phyloP scores from a whole-genome alignment of 2,888 invertebrate genomes.

The Lepas anatifera region DNA sequence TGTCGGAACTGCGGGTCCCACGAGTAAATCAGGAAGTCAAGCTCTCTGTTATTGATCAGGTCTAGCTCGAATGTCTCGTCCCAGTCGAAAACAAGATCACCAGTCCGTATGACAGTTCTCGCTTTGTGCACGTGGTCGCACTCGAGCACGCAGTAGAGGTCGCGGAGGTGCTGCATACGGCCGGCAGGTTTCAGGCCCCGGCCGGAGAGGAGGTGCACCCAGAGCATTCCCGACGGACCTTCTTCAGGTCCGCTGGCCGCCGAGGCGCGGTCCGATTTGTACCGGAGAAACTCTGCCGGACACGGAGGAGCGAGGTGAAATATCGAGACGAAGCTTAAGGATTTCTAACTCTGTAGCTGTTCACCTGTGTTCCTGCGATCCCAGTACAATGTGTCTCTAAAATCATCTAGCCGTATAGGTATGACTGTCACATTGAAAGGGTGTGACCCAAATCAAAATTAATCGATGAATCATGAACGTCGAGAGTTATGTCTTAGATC shows the following conservation, averaged over 20 bases:
- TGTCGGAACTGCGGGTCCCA: slow-evolving; percentile 99
- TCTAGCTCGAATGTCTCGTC: slow-evolving; percentile 98
- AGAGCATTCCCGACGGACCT: slow-evolving; percentile 72
- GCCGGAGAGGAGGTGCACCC: slow-evolving; percentile 63
- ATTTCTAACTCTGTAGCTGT: too few species aligned
- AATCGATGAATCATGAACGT: too few species aligned
- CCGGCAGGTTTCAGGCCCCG: slow-evolving; percentile 66
- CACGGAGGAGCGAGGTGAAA: too few species aligned
- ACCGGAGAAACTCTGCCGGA: slow-evolving; percentile 25
- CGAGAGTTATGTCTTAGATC: too few species aligned
- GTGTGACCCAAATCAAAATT: too few species aligned
- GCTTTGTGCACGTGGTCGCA: slow-evolving; percentile 95
- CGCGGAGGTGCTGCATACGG: slow-evolving; percentile 43
- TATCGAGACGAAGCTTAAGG: too few species aligned
- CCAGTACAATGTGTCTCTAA: too few species aligned
- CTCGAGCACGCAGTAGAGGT: slow-evolving; percentile 94
- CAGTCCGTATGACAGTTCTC: slow-evolving; percentile 87
- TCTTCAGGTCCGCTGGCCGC: slow-evolving; percentile 30
- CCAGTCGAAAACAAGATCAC: slow-evolving; percentile 96
- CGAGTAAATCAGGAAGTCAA: slow-evolving; percentile 92
- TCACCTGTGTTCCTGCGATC: too few species aligned
- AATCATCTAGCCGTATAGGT: too few species aligned
- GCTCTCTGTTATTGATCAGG: slow-evolving; percentile 81
- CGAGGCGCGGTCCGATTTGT: slow-evolving; percentile 16
- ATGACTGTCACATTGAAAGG: too few species aligned